phyloP scores from a whole-genome alignment of 2,113 vertebrate genomes.

The Chrysemys picta region DNA sequence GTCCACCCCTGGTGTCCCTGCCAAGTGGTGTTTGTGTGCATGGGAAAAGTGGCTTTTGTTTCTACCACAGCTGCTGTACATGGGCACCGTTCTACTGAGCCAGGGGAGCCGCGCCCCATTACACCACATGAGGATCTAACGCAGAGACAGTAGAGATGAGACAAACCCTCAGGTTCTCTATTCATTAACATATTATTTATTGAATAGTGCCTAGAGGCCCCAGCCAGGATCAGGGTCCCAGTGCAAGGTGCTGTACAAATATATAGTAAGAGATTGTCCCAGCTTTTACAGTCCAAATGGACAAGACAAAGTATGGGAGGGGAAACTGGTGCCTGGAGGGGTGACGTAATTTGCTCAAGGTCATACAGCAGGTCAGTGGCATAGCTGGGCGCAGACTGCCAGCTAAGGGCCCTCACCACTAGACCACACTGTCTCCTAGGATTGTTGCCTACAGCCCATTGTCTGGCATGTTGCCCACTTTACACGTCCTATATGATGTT shows the following conservation, averaged over 20 bases:
- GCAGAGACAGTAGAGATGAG: too few species aligned
- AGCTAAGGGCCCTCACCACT: neutral
- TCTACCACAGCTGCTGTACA: neutral
- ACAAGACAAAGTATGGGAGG: too few species aligned
- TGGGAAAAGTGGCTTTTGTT: neutral
- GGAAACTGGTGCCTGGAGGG: neutral
- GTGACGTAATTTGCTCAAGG: neutral
- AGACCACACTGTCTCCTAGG: accelerated
- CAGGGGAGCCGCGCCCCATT: too few species aligned
- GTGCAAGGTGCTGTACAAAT: neutral
- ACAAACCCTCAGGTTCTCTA: neutral
- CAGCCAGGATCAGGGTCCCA: neutral
- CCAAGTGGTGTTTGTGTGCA: too few species aligned
- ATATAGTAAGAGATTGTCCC: neutral
- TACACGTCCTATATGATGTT: neutral
- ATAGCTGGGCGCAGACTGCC: neutral
- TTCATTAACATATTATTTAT: neutral
- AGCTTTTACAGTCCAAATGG: too few species aligned
- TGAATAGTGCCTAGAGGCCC: neutral
- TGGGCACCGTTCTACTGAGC: too few species aligned
- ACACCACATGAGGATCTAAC: too few species aligned
- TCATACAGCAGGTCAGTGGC: neutral
- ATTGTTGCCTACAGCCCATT: accelerated
- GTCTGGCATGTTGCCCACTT: neutral
- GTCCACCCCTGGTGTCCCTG: too few species aligned